Conservation (phyloP, 2,113 vertebrate genomes). For the Nesospiza acunhae region DNA sequence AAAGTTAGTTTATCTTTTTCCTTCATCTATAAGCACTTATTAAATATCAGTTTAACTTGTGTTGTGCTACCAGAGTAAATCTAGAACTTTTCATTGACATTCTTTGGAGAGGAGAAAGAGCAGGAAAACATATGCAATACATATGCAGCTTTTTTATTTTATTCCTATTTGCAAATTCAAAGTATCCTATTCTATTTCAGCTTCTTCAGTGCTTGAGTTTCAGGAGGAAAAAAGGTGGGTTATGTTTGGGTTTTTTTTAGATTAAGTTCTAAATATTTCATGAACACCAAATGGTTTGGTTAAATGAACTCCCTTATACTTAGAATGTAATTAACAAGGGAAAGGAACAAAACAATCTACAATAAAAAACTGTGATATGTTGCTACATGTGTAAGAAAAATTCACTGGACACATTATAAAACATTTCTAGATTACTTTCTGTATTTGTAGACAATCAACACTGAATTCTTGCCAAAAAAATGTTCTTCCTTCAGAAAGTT, state of each 20-base stretch:
- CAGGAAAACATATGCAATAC: not conserved
- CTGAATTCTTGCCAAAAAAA: not conserved
- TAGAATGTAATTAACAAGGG: not conserved
- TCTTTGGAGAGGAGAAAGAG: not conserved
- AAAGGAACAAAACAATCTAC: not conserved
- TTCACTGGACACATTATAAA: not conserved
- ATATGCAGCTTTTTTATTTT: not conserved
- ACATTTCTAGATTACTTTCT: not conserved
- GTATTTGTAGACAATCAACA: not conserved
- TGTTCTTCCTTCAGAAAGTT: not conserved
- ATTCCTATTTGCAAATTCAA: not conserved
- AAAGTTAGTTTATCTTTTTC: not conserved
- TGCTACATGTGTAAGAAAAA: not conserved
- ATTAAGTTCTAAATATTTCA: constrained; percentile 35
- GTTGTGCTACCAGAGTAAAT: not conserved
- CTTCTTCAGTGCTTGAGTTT: not conserved
- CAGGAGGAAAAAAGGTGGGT: not conserved
- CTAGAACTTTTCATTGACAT: not conserved
- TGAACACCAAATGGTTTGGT: not conserved
- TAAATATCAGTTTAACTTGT: not conserved
- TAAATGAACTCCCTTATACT: not conserved
- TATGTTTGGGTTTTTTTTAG: not conserved
- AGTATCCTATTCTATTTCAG: not conserved
- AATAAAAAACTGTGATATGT: not conserved
- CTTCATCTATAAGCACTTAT: not conserved